Evolutionary conservation across 2,113 vertebrate species (phyloP).

Genomic region (Leptobrachium ailaonicum): DNA sequence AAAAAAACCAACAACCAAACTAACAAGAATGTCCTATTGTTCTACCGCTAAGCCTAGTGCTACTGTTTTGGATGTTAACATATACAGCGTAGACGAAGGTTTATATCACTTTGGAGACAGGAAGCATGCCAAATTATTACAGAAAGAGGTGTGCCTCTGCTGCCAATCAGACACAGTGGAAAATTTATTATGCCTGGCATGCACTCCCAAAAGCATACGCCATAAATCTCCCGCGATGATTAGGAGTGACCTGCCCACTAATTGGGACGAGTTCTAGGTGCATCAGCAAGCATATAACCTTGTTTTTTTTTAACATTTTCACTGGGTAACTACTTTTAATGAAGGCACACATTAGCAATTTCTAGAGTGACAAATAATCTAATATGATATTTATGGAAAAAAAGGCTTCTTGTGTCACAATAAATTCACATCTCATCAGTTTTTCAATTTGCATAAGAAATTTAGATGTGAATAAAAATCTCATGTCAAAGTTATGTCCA

Average conservation of each 20-base stretch:
- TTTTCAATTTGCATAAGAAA: too few relatives aligned
- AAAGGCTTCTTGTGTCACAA: too few relatives aligned
- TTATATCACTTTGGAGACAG: slow-evolving; percentile 28
- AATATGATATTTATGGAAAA: too few relatives aligned
- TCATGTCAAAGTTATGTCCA: too few relatives aligned
- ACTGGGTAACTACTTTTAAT: too few relatives aligned
- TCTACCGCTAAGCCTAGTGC: background rate
- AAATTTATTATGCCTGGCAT: slow-evolving; percentile 32
- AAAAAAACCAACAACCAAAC: background rate
- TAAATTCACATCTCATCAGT: too few relatives aligned
- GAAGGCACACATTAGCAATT: too few relatives aligned
- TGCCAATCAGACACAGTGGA: slow-evolving; percentile 25
- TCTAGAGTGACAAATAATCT: too few relatives aligned
- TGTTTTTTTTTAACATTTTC: too few relatives aligned
- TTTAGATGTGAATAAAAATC: too few relatives aligned
- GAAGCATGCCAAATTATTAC: slow-evolving; percentile 7
- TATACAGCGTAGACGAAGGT: slow-evolving; percentile 12
- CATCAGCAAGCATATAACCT: background rate
- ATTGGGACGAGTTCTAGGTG: background rate
- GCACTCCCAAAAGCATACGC: background rate
- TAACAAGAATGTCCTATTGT: background rate
- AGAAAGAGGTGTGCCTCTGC: slow-evolving; percentile 12
- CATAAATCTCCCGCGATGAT: background rate
- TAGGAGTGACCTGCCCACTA: slow-evolving; percentile 6
- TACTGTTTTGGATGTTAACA: slow-evolving; percentile 15